Conservation (phyloP, 2,797 vertebrate species). For the Meda fulgida region DNA sequence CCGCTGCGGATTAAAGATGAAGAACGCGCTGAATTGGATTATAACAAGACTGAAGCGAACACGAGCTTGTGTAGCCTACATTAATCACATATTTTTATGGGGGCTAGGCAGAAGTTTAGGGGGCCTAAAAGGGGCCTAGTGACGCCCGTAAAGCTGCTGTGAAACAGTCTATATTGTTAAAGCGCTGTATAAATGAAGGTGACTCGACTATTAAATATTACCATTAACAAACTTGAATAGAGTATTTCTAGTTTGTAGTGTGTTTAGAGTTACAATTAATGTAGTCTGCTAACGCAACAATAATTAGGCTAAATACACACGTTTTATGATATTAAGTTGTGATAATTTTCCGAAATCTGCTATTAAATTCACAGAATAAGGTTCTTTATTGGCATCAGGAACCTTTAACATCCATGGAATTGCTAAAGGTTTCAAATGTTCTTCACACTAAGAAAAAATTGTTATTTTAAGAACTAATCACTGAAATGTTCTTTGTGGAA, state of each 20-base stretch:
- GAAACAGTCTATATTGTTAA: no score
- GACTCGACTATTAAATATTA: no score
- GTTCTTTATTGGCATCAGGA: neutral
- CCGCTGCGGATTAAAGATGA: no score
- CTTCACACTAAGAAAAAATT: neutral
- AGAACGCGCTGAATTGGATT: no score
- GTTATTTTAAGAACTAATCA: no score
- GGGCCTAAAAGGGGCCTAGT: no score
- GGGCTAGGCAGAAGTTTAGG: no score
- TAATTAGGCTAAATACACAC: neutral
- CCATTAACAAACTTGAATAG: neutral
- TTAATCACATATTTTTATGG: no score
- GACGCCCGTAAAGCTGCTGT: accelerated
- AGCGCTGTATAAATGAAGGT: no score
- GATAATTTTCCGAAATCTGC: neutral
- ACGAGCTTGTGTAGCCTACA: no score
- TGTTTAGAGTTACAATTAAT: neutral
- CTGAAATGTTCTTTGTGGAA: no score
- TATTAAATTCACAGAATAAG: neutral
- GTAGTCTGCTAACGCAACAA: neutral
- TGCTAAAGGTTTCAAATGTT: neutral
- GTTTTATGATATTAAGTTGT: neutral
- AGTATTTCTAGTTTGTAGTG: neutral
- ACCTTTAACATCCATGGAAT: neutral
- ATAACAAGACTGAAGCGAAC: no score